Percentiles rank a stretch among this genome's conserved stretches.
Evolutionary conservation across 2,113 vertebrate genomes (phyloP).

Genomic region (Phocoena phocoena): DNA sequence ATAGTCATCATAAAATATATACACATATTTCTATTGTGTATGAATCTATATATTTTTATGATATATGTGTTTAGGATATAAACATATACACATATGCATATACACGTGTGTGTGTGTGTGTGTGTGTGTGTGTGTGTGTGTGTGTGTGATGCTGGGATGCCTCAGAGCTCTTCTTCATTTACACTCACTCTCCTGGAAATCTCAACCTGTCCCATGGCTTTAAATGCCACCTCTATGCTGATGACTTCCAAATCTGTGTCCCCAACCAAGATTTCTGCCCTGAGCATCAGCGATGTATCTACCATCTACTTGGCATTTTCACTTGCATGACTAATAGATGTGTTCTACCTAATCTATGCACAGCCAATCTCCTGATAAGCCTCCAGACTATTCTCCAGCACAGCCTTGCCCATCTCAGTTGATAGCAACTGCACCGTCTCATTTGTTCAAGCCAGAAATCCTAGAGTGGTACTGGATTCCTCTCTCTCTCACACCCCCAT

Average conservation of each 20-base stretch:
- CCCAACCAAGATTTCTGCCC: not conserved
- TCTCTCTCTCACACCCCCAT: not conserved
- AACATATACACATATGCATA: not conserved
- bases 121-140: not conserved
- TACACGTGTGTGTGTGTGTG: too few relatives aligned
- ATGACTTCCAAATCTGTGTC: not conserved
- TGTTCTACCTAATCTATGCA: not conserved
- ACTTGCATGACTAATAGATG: not conserved
- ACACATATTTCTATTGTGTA: not conserved
- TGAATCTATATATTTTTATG: not conserved
- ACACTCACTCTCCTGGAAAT: not conserved
- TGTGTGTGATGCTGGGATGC: not conserved
- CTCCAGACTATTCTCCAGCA: not conserved
- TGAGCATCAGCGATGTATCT: not conserved
- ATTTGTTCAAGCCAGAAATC: not conserved
- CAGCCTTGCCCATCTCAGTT: not conserved
- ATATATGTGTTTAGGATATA: not conserved
- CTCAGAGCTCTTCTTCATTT: not conserved
- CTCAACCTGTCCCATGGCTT: not conserved
- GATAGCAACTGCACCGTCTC: not conserved
- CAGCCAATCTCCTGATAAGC: not conserved
- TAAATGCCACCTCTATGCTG: not conserved
- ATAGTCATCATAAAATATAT: not conserved
- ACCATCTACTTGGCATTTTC: not conserved
- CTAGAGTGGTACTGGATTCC: not conserved